Evolutionary conservation across 2,888 invertebrate species (phyloP), one percentile per base, ranked within the genome.

Genomic region (Polyommatus icarus): DNA sequence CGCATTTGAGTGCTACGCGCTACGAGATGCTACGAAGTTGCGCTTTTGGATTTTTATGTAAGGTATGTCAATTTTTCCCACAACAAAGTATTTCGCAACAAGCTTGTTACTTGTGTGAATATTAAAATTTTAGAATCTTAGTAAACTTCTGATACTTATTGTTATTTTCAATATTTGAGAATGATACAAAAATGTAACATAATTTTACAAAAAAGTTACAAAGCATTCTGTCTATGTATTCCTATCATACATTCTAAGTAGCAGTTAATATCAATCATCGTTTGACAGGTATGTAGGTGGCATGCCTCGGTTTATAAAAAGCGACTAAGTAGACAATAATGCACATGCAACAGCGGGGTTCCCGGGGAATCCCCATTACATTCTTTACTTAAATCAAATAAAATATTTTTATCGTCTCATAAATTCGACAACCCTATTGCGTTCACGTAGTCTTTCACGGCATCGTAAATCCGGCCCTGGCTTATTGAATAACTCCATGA

Each of bases 401-500:
- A 79, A 78, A 78, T 78, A 73, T 79, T 76, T 78, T 78, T 71
- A 76, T 73, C 76, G 75, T 79, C 54, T 76, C 75, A 73, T 77
- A 77, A 79, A 80, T 80, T 78, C 79, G 80, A 78, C 82, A 84
- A 83, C 83, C 83, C 83, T 84, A 81, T 80, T 82, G 83, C 83
- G 84, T 85, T 84, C 83, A 83, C 82, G 78, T 82, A 82, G 83
- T 82, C 81, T 85, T 85, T 86, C 85, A 87, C 86, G 86, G 88
- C 84, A 81, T 82, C 83, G 85, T 88, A 87, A 87, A 85, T 87
- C 86, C 85, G 82, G 82, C 83, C 83, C 84, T 84, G 86, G 87
- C 84, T 91, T 91, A 93, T 92, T 91, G 90, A 92, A 93, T 92
- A 91, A 91, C 88, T 89, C 91, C 89, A 90, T 91, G 92, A 93